A percentile compares a stretch with the other conserved stretches of the same genome.
phyloP scores from a whole-genome alignment of 2,113 vertebrate species.

The Anoura caudifer region DNA sequence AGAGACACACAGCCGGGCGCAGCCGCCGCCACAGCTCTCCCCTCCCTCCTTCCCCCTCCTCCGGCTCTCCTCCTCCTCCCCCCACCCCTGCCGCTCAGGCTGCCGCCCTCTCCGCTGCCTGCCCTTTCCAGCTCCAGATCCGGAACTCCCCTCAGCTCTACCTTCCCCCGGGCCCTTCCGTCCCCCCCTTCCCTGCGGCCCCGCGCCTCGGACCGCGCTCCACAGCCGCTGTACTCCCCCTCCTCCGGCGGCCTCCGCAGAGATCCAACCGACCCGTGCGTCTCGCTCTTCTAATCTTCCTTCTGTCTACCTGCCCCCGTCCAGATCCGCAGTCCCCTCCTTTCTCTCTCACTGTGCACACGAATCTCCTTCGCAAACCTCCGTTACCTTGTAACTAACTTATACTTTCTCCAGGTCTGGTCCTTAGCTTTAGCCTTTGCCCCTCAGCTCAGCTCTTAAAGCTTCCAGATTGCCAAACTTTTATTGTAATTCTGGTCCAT shows the following conservation, averaged over 20 bases:
- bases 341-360: not conserved
- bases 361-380: not conserved
- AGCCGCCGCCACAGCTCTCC: conserved; percentile 61
- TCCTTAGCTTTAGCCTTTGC: conserved; percentile 26
- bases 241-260: not conserved
- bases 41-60: conserved; percentile 34
- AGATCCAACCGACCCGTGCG: not conserved
- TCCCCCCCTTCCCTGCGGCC: conserved; percentile 22
- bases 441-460: not conserved
- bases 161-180: conserved; percentile 35
- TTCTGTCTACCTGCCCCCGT: not conserved
- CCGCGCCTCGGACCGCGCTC: not conserved
- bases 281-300: not conserved
- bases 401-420: not conserved
- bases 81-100: conserved; percentile 24
- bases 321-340: not conserved
- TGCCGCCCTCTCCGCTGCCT: conserved; percentile 44
- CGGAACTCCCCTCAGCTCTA: conserved; percentile 60
- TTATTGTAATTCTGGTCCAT: not conserved
- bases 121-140: conserved; percentile 48
- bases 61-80: conserved; percentile 35
- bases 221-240: not conserved
- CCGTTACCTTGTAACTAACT: conserved; percentile 23
- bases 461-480: conserved; percentile 55
- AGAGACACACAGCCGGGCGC: conserved; percentile 63